phyloP scores from a whole-genome alignment of 2,797 vertebrate genomes.

The Molothrus ater region DNA sequence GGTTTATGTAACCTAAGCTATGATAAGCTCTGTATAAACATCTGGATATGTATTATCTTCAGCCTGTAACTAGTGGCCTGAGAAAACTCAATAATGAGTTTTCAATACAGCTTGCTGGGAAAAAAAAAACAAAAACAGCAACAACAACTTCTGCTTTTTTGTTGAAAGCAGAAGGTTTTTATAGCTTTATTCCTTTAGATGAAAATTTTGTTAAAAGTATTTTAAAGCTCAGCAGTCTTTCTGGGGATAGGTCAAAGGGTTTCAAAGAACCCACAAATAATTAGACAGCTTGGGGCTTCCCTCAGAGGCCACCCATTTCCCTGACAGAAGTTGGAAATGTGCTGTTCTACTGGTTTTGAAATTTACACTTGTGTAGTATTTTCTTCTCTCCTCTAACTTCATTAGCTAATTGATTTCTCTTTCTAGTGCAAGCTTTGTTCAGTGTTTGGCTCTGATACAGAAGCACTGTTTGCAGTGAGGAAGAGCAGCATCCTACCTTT shows the following conservation, averaged over 20 bases:
- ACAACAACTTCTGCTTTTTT: background rate
- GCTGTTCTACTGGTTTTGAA: background rate
- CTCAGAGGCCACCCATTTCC: background rate
- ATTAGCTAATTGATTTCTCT: background rate
- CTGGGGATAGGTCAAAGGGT: background rate
- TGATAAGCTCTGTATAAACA: background rate
- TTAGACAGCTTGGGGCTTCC: background rate
- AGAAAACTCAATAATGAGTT: background rate
- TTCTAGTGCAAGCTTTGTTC: background rate
- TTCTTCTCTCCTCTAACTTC: background rate
- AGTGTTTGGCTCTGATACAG: background rate
- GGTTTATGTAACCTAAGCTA: background rate
- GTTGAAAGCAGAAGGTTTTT: background rate
- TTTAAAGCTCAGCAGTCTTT: background rate
- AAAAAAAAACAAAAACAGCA: background rate
- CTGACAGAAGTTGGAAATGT: background rate
- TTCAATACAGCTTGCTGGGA: background rate
- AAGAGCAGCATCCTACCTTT: background rate
- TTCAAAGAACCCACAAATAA: background rate
- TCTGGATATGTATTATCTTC: slow-evolving; percentile 1
- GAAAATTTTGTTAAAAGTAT: background rate
- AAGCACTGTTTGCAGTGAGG: background rate
- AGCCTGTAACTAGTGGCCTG: background rate
- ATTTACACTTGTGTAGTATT: background rate
- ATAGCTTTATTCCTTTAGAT: background rate